Conservation (phyloP, 2,113 vertebrate species). For the Mustela nigripes region DNA sequence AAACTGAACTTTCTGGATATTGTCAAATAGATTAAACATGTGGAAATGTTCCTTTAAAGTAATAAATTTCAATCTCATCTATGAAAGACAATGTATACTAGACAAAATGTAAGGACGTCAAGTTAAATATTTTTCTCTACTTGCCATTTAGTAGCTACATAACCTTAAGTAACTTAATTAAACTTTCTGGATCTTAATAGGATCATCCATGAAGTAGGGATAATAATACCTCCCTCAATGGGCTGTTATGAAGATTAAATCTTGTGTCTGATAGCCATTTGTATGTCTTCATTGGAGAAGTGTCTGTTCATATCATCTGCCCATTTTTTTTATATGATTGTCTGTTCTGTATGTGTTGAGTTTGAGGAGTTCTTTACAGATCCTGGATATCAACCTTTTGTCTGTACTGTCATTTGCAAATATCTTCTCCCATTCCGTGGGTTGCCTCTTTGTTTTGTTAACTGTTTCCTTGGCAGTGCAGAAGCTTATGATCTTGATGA, state of each 20-base stretch:
- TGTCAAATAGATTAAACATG: neutral
- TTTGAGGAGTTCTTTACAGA: too few species aligned
- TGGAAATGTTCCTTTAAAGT: neutral
- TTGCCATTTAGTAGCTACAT: neutral
- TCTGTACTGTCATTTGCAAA: too few species aligned
- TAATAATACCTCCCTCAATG: neutral
- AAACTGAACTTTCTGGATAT: neutral
- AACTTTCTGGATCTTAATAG: neutral
- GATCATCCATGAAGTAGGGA: neutral
- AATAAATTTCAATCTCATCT: neutral
- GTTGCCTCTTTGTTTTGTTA: too few species aligned
- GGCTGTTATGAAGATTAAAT: neutral
- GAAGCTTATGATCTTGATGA: too few species aligned
- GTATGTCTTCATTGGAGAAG: too few species aligned
- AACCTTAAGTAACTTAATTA: slow-evolving; percentile 22
- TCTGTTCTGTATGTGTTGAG: too few species aligned
- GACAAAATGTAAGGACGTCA: neutral
- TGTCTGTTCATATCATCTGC: too few species aligned
- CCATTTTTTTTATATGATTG: too few species aligned
- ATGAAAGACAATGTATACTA: neutral
- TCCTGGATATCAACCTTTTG: too few species aligned
- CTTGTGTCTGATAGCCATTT: neutral
- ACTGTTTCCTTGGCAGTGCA: too few species aligned
- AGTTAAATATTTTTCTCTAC: neutral
- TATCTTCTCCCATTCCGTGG: too few species aligned